phyloP scores from a whole-genome alignment of 2,797 vertebrate species.

The Pyrocephalus nanus region DNA sequence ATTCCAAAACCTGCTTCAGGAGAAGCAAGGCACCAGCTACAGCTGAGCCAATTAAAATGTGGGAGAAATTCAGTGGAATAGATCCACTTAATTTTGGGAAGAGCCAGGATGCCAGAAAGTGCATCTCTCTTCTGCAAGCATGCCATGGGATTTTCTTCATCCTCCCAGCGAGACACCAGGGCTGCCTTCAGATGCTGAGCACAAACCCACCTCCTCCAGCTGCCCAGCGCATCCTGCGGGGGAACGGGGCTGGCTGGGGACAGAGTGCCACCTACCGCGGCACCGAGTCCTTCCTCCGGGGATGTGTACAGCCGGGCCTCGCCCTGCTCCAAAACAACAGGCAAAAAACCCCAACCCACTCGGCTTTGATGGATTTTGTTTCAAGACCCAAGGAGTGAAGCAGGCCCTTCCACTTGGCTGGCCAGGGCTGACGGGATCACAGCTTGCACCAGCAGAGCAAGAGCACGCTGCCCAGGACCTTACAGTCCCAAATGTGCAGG shows the following conservation, averaged over 20 bases:
- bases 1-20: not conserved
- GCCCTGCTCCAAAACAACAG: not conserved
- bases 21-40: not conserved
- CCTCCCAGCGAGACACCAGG: not conserved
- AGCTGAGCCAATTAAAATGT: not conserved
- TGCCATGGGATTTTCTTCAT: not conserved
- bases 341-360: not conserved
- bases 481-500: not conserved
- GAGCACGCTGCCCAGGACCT: fast-evolving
- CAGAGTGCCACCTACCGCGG: not conserved
- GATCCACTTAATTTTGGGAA: not conserved
- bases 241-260: not conserved
- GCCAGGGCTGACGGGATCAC: fast-evolving
- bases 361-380: not conserved
- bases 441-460: fast-evolving
- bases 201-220: not conserved
- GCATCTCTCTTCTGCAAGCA: not conserved
- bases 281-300: not conserved
- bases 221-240: not conserved
- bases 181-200: not conserved
- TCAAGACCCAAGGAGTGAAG: not conserved
- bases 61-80: not conserved
- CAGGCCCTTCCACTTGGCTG: not conserved
- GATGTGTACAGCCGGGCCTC: not conserved
- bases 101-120: not conserved